Percentiles rank a stretch among this genome's conserved stretches.
phyloP scores from a whole-genome alignment of 2,113 vertebrate species.

The Otocyon megalotis region DNA sequence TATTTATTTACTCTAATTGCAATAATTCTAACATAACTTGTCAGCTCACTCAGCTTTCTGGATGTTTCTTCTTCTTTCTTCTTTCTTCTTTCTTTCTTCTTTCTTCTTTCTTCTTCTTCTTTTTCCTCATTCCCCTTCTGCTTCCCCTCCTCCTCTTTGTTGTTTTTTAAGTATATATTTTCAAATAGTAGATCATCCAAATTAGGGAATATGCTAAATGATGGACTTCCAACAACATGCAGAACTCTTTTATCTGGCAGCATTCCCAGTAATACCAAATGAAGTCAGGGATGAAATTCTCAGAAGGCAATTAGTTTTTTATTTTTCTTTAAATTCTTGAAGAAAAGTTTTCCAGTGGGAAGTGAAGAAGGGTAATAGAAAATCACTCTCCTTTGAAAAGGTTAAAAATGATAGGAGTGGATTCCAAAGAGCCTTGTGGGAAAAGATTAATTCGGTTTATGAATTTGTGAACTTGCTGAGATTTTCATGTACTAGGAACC shows the following conservation, averaged over 20 bases:
- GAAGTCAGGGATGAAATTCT: constrained; percentile 57
- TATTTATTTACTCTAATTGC: background rate
- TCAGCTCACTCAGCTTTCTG: background rate
- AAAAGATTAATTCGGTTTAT: background rate
- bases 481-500: background rate
- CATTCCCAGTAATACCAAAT: constrained; percentile 49
- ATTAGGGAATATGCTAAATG: constrained; percentile 65
- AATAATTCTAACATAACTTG: constrained; percentile 28
- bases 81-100: too few relatives aligned
- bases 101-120: background rate
- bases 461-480: background rate
- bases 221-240: background rate
- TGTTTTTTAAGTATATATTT: background rate
- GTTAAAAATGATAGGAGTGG: background rate
- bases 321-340: constrained; percentile 32
- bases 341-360: constrained; percentile 66
- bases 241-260: background rate
- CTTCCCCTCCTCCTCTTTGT: background rate
- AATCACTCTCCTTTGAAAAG: background rate
- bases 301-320: constrained; percentile 46
- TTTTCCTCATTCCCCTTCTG: background rate
- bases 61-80: background rate
- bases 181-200: constrained; percentile 48
- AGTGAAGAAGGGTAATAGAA: constrained; percentile 22
- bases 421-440: background rate